Evolutionary conservation across 2,113 vertebrate genomes (phyloP), one percentile per base, ranked within the genome.

Genomic region (Phaetusa simplex): DNA sequence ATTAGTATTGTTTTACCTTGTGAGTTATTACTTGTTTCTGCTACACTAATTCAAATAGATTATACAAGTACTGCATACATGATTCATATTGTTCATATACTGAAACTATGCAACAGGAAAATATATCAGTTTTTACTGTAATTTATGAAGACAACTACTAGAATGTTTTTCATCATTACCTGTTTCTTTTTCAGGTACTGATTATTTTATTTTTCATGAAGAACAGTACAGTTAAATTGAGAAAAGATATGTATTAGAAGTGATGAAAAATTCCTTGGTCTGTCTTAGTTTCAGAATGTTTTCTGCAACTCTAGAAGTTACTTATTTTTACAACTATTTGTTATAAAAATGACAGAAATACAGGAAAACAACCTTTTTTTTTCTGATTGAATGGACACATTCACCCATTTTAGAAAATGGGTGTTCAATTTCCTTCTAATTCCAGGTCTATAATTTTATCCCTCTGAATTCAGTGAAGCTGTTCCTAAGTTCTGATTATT

Each of bases 21-120:
- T 73, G 85, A 90, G 53, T 77, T 86, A 70, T n/a, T 70, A 40
- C 43, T 49, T 95, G 49, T 86, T 95, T 95, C 80, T 96, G 64
- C 71, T 70, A 47, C 42, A 50, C 38, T 62, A 84, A 64, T 78
- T 88, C 72, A 91, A 88, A 90, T 14, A 65, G 53, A 84, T 80
- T 79, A 47, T 27, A 49, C 2, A 17, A 84, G 26, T 59, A 67
- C 38, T 87, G 64, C 67, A 88, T 30, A 73, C 30, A 65, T 6
- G 12, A 93, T 80, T 88, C 22, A 70, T 94, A 70, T 76, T 95
- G 65, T 55, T 95, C 69, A 94, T 82, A 89, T 43, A 86, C 50
- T 74, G 53, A 92, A 92, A 87, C 47, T 43, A 71, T 13, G 82
- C 40, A 86, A 52, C 26, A 79, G 47, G 36, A 80, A 93, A 82